Evolutionary conservation across 2,113 vertebrate species (phyloP), one percentile per base, ranked within the genome.

Genomic region (Sceloporus undulatus): DNA sequence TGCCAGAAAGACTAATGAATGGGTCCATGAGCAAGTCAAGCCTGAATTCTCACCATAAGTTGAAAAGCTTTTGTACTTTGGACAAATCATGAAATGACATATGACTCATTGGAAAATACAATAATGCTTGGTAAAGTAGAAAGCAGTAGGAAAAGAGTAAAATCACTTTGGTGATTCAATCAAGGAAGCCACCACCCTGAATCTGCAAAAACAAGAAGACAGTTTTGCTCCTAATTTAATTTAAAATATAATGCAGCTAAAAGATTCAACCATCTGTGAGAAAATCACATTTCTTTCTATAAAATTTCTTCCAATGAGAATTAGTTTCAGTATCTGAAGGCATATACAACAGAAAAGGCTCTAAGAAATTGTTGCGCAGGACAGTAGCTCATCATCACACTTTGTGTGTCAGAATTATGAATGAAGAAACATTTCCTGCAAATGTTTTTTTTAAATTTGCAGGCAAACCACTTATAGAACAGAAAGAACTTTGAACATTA

Each of bases 201-300:
- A 48, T 48, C 48, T 34, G 34, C 34, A 34, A 14, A 62, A 62
- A 62, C 25, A 93, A 87, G 1, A 85, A 91, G 82, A 87, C 40
- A 90, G 83, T 86, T 25, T 73, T 90, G 87, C 85, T 84, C 86
- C 71, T 87, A 89, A 92, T 71, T 85, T 27, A 56, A 75, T 62
- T 77, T 77, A 82, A 95, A 93, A 86, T 5, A 48, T 13, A 56
- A 23, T 40, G 77, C 23, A 73, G 87, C 79, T 92, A 90, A 73
- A 91, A 85, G 91, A 93, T 89, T 94, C 75, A 92, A 62, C 25
- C 52, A 82, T 34, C 84, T 86, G 7, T 87, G 77, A 62, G 48
- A 52, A 80, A 93, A 19, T 5, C 75, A 9, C 90, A 73, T 93
- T 74, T 70, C 40, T 85, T 34, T 65, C 65, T 48, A 38, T 5